phyloP scores from a whole-genome alignment of 2,113 vertebrate genomes.

The Anser brachyrhynchus region DNA sequence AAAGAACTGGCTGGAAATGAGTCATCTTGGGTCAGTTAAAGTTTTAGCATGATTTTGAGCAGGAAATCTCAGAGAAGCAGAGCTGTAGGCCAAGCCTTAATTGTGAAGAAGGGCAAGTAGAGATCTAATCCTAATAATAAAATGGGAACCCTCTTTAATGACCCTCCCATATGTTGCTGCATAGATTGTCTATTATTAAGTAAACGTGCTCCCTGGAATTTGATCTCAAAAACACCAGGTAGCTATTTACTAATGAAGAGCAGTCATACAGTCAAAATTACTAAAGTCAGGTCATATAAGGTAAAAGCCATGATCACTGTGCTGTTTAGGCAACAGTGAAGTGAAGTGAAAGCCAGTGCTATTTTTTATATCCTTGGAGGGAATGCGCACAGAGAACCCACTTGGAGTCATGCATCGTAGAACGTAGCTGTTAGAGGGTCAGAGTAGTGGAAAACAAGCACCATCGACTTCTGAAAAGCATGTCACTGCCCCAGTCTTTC shows the following conservation, averaged over 20 bases:
- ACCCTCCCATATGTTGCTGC: slow-evolving; percentile 1
- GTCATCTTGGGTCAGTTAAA: neutral
- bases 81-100: neutral
- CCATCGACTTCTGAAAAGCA: neutral
- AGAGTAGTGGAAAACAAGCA: neutral
- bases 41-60: neutral
- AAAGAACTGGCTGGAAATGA: neutral
- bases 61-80: neutral
- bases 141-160: neutral
- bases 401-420: neutral
- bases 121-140: neutral
- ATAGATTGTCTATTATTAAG: neutral
- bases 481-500: neutral
- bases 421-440: neutral
- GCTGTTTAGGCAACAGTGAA: neutral
- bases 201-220: neutral
- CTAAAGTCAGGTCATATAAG: neutral
- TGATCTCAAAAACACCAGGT: slow-evolving; percentile 5
- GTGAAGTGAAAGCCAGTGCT: neutral
- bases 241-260: neutral
- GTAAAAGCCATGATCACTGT: neutral
- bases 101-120: neutral
- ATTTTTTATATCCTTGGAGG: neutral
- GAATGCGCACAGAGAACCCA: neutral
- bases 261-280: neutral